Evolutionary conservation across 2,888 invertebrate genomes (phyloP).

Genomic region (Octonoba sinensis): DNA sequence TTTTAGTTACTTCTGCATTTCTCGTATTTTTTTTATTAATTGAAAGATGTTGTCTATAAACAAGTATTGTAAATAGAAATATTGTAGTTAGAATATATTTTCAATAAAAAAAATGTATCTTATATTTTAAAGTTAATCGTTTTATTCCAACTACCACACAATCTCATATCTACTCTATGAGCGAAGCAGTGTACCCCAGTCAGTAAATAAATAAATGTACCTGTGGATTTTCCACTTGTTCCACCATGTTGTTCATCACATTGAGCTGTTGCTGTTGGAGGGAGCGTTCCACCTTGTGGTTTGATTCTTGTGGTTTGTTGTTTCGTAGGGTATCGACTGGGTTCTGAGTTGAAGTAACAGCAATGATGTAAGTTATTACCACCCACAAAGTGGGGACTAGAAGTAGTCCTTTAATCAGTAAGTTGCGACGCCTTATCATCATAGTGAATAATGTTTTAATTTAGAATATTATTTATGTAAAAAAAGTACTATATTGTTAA

Average conservation of each 20-base stretch:
- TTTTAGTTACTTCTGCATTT: too few relatives aligned
- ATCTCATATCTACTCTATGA: too few relatives aligned
- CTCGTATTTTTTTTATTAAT: too few relatives aligned
- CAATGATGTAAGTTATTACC: constrained; percentile 64
- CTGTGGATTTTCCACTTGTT: neutral
- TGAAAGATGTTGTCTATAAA: too few relatives aligned
- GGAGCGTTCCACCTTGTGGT: constrained; percentile 43
- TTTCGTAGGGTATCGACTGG: constrained; percentile 18
- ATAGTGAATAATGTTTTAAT: constrained; percentile 17
- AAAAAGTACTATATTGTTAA: too few relatives aligned
- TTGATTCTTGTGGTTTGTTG: constrained; percentile 26
- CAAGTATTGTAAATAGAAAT: too few relatives aligned
- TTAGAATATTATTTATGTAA: neutral
- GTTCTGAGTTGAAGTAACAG: constrained; percentile 27
- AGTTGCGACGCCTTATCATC: constrained; percentile 60
- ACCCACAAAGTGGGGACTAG: constrained; percentile 65
- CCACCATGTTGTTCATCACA: constrained; percentile 16
- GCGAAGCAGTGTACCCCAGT: too few relatives aligned
- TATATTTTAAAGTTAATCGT: too few relatives aligned
- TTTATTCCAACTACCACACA: too few relatives aligned
- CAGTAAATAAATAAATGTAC: too few relatives aligned
- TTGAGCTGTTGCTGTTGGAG: constrained; percentile 35
- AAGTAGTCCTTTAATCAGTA: constrained; percentile 61
- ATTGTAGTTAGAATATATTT: too few relatives aligned
- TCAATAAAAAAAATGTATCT: too few relatives aligned